Base-by-base conservation (phyloP, 2,888 invertebrate species). In the Conops quadrifasciatus region DNA sequence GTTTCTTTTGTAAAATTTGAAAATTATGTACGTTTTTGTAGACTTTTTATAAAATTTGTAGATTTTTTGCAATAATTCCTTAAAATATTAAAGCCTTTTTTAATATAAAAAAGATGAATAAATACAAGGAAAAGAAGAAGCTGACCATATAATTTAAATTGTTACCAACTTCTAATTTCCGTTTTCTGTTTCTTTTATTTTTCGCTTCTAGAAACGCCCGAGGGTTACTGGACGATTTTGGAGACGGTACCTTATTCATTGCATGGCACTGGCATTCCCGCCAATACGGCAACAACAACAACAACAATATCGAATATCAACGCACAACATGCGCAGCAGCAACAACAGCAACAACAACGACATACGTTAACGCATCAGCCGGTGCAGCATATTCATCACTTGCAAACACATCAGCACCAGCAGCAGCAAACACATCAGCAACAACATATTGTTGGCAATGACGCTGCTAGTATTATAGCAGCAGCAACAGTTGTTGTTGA, bases 221-320 rank as follows among this genome's bases (percentile, higher is more conserved):
- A 84, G 75, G 84, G 85, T 59, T 85, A 85, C 71, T 85, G 85
- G 85, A 85, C 85, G 15, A 85, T 85, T 51, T 70, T 85, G 70
- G 85, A 85, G 72, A 83, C 85, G 1, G 84, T 85, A 70, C 85
- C 85, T 3, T 84, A 84, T 63, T 80, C 84, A 3, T 73, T 85
- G 59, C 80, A 83, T 21, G 78, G 76, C 56, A 73, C 72, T 36
- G 66, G 43, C 51, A 56, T 36, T 21, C 59, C 72, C 49, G 75
- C 74, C 21, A 76, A 71, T 70, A 49, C 67, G 7, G 71, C 75
- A 15, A 68, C 75, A 2, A 71, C 63, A 19, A 69, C 76, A 15
- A 74, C 67, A 36, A 73, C 74, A 15, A 73, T 75, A n/a, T 72
- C 74, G 11, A 75, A 67, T 28, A 72, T 67, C 5, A 47, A 62